phyloP scores from a whole-genome alignment of 2,888 invertebrate species.

The Plebejus anna region DNA sequence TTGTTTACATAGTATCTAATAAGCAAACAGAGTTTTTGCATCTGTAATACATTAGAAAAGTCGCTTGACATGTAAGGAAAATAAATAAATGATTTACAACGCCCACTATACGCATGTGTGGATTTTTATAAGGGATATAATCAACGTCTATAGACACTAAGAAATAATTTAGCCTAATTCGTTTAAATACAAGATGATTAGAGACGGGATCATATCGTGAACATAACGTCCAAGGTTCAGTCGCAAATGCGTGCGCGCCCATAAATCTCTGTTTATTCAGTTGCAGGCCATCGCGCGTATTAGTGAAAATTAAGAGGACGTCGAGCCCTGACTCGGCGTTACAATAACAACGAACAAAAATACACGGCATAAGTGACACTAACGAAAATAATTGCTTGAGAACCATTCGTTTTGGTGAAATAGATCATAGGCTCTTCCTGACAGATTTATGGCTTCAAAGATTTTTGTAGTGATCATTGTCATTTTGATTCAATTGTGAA shows the following conservation, averaged over 20 bases:
- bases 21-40: too few relatives aligned
- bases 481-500: neutral
- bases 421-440: neutral
- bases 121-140: too few relatives aligned
- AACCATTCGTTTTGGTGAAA: neutral
- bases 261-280: slow-evolving; percentile 75
- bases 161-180: too few relatives aligned
- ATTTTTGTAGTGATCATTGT: neutral
- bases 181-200: neutral
- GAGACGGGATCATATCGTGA: neutral
- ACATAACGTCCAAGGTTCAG: neutral
- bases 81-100: too few relatives aligned
- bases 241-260: slow-evolving; percentile 40
- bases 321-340: slow-evolving; percentile 57
- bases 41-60: too few relatives aligned
- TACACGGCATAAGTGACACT: slow-evolving; percentile 57
- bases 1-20: too few relatives aligned
- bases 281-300: slow-evolving; percentile 69
- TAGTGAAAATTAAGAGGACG: slow-evolving; percentile 77
- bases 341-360: slow-evolving; percentile 74
- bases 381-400: slow-evolving; percentile 53
- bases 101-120: too few relatives aligned
- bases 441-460: neutral
- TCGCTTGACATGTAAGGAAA: too few relatives aligned
- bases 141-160: too few relatives aligned